Percentiles rank a stretch among this genome's conserved stretches.
Conservation (phyloP, 2,113 vertebrate species). For the Salvelinus alpinus region DNA sequence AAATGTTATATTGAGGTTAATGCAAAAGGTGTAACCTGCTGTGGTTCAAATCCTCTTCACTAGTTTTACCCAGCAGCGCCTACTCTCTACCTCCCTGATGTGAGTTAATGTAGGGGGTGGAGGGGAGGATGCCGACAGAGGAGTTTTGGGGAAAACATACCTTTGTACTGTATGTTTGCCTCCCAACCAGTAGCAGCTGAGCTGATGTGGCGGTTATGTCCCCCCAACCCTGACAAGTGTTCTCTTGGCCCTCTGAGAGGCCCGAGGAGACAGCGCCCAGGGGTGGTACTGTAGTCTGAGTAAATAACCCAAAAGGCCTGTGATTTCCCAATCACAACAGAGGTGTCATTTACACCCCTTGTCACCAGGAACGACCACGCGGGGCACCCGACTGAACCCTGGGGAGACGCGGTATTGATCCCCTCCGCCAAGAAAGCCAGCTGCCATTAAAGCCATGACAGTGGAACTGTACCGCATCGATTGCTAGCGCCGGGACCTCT, state of each 20-base stretch:
- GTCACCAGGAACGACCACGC: constrained; percentile 45
- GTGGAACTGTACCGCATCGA: constrained; percentile 89
- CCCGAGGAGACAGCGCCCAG: neutral
- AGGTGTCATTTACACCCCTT: constrained; percentile 68
- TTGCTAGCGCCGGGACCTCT: constrained; percentile 74
- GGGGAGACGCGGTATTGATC: constrained; percentile 84
- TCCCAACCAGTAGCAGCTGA: constrained; percentile 4
- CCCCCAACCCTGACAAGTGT: constrained; percentile 54
- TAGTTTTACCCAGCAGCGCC: neutral
- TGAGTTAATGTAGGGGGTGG: neutral
- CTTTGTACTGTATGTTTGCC: neutral
- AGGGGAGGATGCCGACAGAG: neutral
- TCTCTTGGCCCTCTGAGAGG: neutral
- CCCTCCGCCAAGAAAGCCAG: constrained; percentile 75
- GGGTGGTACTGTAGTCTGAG: constrained; percentile 28
- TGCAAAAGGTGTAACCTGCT: no score
- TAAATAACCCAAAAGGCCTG: constrained; percentile 60
- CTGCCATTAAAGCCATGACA: constrained; percentile 83
- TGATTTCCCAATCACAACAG: constrained; percentile 60
- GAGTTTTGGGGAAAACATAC: neutral
- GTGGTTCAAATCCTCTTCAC: neutral
- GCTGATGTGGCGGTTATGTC: neutral
- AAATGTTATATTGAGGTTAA: no score
- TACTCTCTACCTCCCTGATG: neutral
- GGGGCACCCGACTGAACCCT: constrained; percentile 68